A percentile compares a stretch with the other conserved stretches of the same genome.
Evolutionary conservation across 30 jellyfish, hydroid and myxozoan species (phyloP).

Genomic region (Aurelia aurita): DNA sequence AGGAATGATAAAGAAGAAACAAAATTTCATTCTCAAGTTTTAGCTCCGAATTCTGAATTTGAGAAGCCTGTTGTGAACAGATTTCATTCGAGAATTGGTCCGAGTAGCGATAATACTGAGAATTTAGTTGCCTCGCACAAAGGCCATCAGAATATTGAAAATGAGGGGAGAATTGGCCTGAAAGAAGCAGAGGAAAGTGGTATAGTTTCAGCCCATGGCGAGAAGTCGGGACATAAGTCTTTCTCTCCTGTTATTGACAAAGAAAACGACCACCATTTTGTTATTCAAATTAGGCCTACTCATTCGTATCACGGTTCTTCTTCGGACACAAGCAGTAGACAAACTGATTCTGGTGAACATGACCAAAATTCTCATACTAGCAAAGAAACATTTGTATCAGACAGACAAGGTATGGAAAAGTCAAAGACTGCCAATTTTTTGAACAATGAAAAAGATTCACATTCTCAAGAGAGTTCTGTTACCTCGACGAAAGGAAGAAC

Average conservation of each 20-base stretch:
- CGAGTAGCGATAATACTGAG: neutral
- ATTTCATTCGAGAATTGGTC: neutral
- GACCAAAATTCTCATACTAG: neutral
- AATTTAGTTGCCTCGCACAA: no score
- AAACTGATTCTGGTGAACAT: neutral
- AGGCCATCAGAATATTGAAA: no score
- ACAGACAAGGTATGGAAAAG: neutral
- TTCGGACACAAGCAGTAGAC: neutral
- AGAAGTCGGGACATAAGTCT: conserved; percentile 5
- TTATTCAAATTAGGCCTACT: conserved; percentile 58
- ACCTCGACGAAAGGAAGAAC: no score
- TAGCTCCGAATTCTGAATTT: no score
- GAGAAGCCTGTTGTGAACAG: no score
- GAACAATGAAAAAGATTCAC: no score
- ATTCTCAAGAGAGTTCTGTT: no score
- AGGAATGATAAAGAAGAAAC: neutral
- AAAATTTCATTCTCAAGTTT: neutral
- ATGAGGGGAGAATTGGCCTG: no score
- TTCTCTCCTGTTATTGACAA: conserved; percentile 59
- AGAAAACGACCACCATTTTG: conserved; percentile 52
- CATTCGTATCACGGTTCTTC: neutral
- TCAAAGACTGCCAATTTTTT: no score
- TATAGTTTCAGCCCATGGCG: no score
- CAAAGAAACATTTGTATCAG: neutral
- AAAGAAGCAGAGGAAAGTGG: no score